These are phyloP conservation scores for Ispidina lecontei DNA, from an alignment of 2,797 vertebrate species.

Conservation along the genomic window DNA sequence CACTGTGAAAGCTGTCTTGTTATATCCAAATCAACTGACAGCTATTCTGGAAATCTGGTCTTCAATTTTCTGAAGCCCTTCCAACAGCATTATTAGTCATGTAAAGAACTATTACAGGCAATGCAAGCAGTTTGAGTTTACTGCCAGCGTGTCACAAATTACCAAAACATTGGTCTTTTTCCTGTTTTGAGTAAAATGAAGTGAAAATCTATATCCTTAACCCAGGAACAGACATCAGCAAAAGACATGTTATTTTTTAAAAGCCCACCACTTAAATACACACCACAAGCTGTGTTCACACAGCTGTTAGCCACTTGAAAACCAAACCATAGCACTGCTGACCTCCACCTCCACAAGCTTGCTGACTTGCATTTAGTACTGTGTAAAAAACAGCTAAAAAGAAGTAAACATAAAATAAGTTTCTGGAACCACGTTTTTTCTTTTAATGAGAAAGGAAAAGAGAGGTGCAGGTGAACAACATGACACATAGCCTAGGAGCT, in stretches of 20 bases:
- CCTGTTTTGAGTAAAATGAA: background rate
- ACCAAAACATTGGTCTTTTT: background rate
- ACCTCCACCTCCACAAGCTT: background rate
- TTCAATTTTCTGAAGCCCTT: constrained; percentile 46
- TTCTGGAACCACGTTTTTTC: background rate
- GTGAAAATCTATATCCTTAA: constrained; percentile 23
- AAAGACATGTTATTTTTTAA: background rate
- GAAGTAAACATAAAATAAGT: background rate
- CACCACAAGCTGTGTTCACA: background rate
- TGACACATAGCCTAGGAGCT: background rate
- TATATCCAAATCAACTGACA: constrained; percentile 27
- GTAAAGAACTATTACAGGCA: constrained; percentile 1
- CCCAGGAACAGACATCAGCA: background rate
- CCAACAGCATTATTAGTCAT: background rate
- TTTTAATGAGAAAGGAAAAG: background rate
- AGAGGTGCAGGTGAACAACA: background rate
- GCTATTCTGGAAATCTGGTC: constrained; percentile 12
- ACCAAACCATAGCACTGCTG: background rate
- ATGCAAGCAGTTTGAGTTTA: constrained; percentile 19
- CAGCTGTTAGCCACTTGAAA: background rate
- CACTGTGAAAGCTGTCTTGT: constrained; percentile 4
- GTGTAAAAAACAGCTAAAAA: background rate
- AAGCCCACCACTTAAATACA: background rate
- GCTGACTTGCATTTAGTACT: background rate
- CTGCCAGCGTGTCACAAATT: background rate